Conservation (phyloP, 2,888 invertebrate genomes). For the Mythimna loreyi region DNA sequence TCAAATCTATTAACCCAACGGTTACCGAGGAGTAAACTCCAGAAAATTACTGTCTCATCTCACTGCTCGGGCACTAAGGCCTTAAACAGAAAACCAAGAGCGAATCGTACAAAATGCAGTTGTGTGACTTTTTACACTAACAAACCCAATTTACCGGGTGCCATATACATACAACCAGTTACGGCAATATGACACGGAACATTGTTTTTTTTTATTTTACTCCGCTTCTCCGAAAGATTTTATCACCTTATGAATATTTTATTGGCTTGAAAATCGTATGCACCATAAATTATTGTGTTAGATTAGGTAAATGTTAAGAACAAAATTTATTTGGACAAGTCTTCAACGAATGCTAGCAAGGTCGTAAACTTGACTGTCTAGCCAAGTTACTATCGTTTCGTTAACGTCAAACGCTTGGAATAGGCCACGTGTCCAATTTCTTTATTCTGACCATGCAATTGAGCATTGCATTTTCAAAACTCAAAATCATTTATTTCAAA, state of each 20-base stretch:
- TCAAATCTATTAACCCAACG: too few species aligned
- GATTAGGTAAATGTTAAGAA: conserved; percentile 59
- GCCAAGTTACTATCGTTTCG: too few species aligned
- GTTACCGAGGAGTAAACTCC: too few species aligned
- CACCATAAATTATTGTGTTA: conserved; percentile 70
- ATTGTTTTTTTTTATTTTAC: conserved; percentile 64
- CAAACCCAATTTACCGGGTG: conserved; percentile 65
- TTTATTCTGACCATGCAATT: too few species aligned
- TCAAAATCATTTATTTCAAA: too few species aligned
- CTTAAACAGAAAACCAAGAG: conserved; percentile 27
- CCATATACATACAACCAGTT: conserved; percentile 64
- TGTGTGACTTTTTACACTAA: conserved; percentile 40
- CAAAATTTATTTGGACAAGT: conserved; percentile 56
- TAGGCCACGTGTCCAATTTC: too few species aligned
- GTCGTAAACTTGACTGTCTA: conserved; percentile 43
- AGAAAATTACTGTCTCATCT: too few species aligned
- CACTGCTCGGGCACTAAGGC: too few species aligned
- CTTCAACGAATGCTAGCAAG: conserved; percentile 37
- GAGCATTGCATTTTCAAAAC: too few species aligned
- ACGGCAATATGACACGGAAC: conserved; percentile 68
- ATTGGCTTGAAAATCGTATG: conserved; percentile 70
- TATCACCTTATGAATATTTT: conserved; percentile 80
- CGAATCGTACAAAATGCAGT: conserved; percentile 11
- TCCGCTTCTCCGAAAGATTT: conserved; percentile 76
- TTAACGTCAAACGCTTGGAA: too few species aligned